Conservation (phyloP, 2,888 invertebrate species). For the Helicoverpa assulta region DNA sequence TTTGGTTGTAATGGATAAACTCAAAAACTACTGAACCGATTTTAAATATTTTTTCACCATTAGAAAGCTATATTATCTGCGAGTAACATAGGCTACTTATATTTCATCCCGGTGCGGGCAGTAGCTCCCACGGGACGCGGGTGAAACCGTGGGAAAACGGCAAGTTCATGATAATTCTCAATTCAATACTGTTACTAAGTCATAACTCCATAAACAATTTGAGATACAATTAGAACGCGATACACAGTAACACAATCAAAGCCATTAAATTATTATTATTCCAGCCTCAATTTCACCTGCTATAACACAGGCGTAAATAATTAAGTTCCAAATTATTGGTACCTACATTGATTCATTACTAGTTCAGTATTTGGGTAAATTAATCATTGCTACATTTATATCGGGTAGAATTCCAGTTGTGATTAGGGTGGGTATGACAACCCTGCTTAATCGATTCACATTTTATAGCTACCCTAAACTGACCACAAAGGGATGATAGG, state of each 20-base stretch:
- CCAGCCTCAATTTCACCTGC: conserved; percentile 14
- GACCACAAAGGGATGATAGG: conserved; percentile 23
- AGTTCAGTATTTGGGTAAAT: conserved; percentile 16
- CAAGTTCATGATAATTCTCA: conserved; percentile 14
- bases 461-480: conserved; percentile 30
- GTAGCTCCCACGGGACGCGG: too few relatives aligned
- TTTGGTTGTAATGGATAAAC: too few relatives aligned
- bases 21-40: too few relatives aligned
- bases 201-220: too few relatives aligned
- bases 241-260: neutral
- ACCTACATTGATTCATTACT: conserved; percentile 8
- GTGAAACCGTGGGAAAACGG: too few relatives aligned
- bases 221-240: neutral
- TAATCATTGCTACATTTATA: conserved; percentile 2
- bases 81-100: too few relatives aligned
- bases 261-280: conserved; percentile 14
- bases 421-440: neutral
- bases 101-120: too few relatives aligned
- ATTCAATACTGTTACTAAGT: conserved; percentile 15
- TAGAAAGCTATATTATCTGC: too few relatives aligned
- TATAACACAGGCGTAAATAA: conserved; percentile 14
- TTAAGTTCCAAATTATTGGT: conserved; percentile 23
- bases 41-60: too few relatives aligned
- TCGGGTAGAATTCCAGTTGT: conserved; percentile 10
- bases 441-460: conserved; percentile 14